Base-by-base conservation (phyloP, 1,140 invertebrate genomes). In the Euwallacea similis region DNA sequence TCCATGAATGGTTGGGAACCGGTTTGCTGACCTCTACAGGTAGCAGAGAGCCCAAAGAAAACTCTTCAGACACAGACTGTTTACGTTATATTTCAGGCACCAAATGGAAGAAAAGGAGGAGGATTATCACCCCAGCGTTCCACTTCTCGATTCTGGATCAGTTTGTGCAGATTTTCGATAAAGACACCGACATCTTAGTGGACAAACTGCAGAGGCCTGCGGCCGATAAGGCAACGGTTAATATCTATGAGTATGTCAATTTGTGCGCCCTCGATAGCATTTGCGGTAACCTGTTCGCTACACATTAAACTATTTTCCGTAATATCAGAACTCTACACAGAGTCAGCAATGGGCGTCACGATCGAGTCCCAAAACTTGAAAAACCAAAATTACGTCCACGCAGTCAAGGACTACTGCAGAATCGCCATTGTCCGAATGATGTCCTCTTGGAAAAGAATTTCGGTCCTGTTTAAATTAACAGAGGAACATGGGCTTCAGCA, bases 111-210 rank as follows among this genome's bases (percentile, higher is more conserved):
- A 76, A 74, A 0, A 82, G 89, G 63, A 79, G 92, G 7, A 91
- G 90, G 80, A 80, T 92, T 54, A 80, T 95, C n/a, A 94, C 93
- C 0, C 93, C 93, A 3, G 89, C 92, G 0, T 95, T 95, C 78
- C 93, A 95, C 80, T 94, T 93, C 77, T 88, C 90, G 76, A 93
- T 95, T 63, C 81, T 94, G 15, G 87, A 93, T 59, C 84, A 90
- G 72, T 94, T 93, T 78, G 72, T 92, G 0, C 84, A 87, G 9
- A 84, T 91, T 0, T 92, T 94, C 78, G 88, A 92, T 76, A 84
- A 87, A 63, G 87, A 92, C 76, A 83, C 86, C 46, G 75, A 83
- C 9, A 84, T 87, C 15, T 82, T 94, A 71, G 80, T 87, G 0
- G 68, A 85, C 2, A 85, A 86, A 73, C 77, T 92, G 46, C 46